Evolutionary conservation across 2,888 invertebrate genomes (phyloP).

Genomic region (Calameuta filiformis): DNA sequence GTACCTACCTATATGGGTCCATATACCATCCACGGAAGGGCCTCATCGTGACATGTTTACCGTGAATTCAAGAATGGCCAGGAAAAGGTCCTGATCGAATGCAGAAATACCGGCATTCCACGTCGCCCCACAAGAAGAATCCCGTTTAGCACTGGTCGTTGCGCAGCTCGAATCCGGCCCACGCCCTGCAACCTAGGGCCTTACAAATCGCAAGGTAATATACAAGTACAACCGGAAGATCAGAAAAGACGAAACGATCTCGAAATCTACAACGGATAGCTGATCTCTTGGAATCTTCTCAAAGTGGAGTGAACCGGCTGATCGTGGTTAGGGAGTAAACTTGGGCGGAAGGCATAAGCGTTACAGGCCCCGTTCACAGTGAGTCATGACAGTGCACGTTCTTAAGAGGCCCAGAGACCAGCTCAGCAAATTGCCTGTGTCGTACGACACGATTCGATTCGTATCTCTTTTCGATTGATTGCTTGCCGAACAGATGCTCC

Average conservation of each 20-base stretch:
- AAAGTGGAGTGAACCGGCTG: neutral
- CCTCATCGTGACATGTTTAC: neutral
- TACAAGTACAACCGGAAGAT: neutral
- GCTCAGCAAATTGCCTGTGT: slow-evolving; percentile 5
- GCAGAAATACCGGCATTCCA: neutral
- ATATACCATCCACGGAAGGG: neutral
- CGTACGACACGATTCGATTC: slow-evolving; percentile 2
- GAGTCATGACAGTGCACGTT: neutral
- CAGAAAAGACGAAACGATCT: neutral
- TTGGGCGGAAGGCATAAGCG: neutral
- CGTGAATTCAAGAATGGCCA: neutral
- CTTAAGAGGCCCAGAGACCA: neutral
- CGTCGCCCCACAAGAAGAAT: neutral
- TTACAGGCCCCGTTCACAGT: neutral
- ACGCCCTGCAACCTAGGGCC: neutral
- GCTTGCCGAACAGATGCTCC: neutral
- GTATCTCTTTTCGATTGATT: slow-evolving; percentile 1
- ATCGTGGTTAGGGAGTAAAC: neutral
- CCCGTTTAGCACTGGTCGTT: neutral
- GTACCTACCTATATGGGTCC: neutral
- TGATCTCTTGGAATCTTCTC: neutral
- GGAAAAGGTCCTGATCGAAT: neutral
- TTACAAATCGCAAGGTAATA: neutral
- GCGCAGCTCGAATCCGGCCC: neutral
- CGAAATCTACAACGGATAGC: neutral